Evolutionary conservation across 2,888 invertebrate species (phyloP).

Genomic region (Euphydryas editha): DNA sequence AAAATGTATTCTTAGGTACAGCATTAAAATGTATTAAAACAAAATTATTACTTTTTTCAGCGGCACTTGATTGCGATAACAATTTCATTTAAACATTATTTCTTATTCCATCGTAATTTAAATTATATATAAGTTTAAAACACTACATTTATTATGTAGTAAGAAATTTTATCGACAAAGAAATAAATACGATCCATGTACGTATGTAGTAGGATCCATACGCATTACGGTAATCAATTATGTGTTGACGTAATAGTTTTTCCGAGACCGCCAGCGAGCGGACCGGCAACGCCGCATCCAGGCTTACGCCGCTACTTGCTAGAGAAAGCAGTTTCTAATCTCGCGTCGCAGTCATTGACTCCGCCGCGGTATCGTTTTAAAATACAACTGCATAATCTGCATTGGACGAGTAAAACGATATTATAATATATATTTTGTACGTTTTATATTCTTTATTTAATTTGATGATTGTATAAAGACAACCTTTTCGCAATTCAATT

Average conservation of each 20-base stretch:
- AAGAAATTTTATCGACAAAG: no score
- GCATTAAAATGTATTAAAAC: no score
- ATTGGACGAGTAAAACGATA: slow-evolving; percentile 10
- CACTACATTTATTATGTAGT: no score
- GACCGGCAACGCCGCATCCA: slow-evolving; percentile 73
- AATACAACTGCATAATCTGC: slow-evolving; percentile 42
- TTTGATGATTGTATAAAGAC: neutral
- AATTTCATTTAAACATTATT: no score
- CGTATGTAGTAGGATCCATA: slow-evolving; percentile 13
- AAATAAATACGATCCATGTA: neutral
- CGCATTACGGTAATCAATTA: slow-evolving; percentile 41
- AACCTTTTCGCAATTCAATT: neutral
- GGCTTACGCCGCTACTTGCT: slow-evolving; percentile 62
- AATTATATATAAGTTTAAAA: no score
- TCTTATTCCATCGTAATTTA: no score
- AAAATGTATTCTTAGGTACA: no score
- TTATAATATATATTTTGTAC: neutral
- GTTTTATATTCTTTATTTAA: neutral
- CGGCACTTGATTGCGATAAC: no score
- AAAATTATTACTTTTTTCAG: no score
- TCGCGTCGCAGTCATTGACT: slow-evolving; percentile 79
- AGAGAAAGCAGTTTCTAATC: slow-evolving; percentile 82
- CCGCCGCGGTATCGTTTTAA: slow-evolving; percentile 51
- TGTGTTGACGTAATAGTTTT: slow-evolving; percentile 44
- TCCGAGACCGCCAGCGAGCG: slow-evolving; percentile 48